Evolutionary conservation across 1,140 invertebrate genomes (phyloP), one percentile per base, ranked within the genome.

Genomic region (Diachasma alloeum): DNA sequence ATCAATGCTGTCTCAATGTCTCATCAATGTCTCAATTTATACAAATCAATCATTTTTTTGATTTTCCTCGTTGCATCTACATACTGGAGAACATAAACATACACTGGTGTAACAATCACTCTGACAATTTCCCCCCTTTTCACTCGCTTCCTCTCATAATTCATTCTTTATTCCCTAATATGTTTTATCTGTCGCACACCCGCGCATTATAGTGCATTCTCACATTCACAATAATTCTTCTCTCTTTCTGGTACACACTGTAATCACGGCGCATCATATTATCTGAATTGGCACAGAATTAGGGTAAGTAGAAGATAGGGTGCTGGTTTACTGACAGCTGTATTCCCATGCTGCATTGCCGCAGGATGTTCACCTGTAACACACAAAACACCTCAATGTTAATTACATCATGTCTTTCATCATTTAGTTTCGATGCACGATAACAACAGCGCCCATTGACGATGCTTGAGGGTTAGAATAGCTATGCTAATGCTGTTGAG

Each of bases 261-360:
- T 42, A 37, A 39, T 22, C 22, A 63, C 48, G 37, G 39, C 53
- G 69, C 56, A 72, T 76, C 86, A 89, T 83, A 89, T 89, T 89
- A 89, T 88, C 88, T 89, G 83, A 89, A 81, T 80, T 87, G 86
- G 80, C 86, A 85, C 67, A 89, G 83, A 76, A 89, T 83, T 78
- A 89, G 87, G 75, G 84, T 87, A 74, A 89, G 83, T 78, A 88
- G 74, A 44, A 89, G 86, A 76, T 89, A 85, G 72, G 87, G 88
- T 74, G 86, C 87, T 56, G 87, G 87, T 77, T 84, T 86, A 74
- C 87, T 87, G 31, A 86, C 86, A 66, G 87, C 87, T 72, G 88
- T 90, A 79, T 90, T 91, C 36, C 94, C 94, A 81, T 95, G 94
- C 87, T 96, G 94, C 94, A 96, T 96, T 9, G 95, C 95, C 46